Base-by-base conservation (phyloP, 1,140 invertebrate genomes). In the Atta cephalotes region DNA sequence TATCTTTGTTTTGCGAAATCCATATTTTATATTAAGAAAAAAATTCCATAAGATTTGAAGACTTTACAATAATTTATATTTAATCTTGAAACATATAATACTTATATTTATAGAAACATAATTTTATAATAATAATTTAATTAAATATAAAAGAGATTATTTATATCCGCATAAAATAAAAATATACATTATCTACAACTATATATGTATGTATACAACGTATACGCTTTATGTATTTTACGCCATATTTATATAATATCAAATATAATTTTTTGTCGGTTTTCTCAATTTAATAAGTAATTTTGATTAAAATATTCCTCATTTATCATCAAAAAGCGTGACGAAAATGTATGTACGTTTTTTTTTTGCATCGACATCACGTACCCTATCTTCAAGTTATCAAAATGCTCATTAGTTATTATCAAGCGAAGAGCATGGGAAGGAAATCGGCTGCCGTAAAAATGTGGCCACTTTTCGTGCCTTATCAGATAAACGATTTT, bases 401-500 rank as follows among this genome's bases (percentile, higher is more conserved):
- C 68, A 74, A 39, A 39, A 49, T 21, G 35, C 51, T 82, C 56
- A 76, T 84, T 84, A 84, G 25, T 49, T 74, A 74, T 84, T 76
- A 76, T 76, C 56, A 39, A 28, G 70, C 16, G 9, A 66, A 25
- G 56, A 63, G 70, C 28, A 51, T 14, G 28, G 53, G 12, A 39
- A 72, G 28, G n/a, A 62, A 51, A 76, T 74, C 14, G 31, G 25
- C 35, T 51, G 72, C 56, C 80, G 60, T 62, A 74, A 74, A 35
- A 51, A 71, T 35, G 21, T 28, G 28, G 4, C 49, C 66, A 81
- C 66, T 12, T 84, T 76, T 84, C 14, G 70, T 56, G 28, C n/a
- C 63, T 84, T 84, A 84, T 84, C 80, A 76, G 80, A 84, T 76
- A 76, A 84, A 62, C 56, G 49, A 71, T 81, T 81, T 81, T 25